Evolutionary conservation across 2,797 vertebrate genomes (phyloP), one percentile per base, ranked within the genome.

Genomic region (Leptoclinus maculatus): DNA sequence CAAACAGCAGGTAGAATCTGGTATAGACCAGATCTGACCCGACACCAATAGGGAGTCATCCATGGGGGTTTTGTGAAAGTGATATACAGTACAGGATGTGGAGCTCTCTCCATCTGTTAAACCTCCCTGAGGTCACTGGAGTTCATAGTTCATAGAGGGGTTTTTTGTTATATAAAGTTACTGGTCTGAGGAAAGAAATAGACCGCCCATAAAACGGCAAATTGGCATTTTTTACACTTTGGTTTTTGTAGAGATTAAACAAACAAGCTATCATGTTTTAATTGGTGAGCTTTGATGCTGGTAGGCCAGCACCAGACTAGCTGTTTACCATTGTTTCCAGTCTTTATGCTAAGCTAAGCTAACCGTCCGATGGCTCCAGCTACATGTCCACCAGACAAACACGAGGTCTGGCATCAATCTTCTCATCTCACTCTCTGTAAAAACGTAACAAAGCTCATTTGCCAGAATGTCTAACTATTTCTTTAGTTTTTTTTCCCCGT

Each of bases 331-430:
- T 45, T 29, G 16, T 64, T 66, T 75, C 14, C 17, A 41, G 25
- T 53, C 29, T 49, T 34, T 38, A 34, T 27, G 57, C 38, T 62
- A 47, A 71, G 57, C 36, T 76, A 43, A 71, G 47, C 14, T 21
- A 59, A 58, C 17, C 0, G 2, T 54, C 36, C 66, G 39, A 59
- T 64, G 45, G 38, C 29, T 39, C 27, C 51, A 36, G 25, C 10
- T 34, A 7, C 12, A 25, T 29, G 43, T 57, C 51, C 16, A 36
- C 23, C 29, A 10, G 17, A 45, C 45, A 54, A 14, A 71, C 63
- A 49, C 11, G 19, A 49, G 17, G 29, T 29, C 29, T 12, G 6
- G 13, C 12, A 67, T 65, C 32, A n/a, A 59, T 62, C 29, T 54
- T 59, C 38, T 64, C 5, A 10, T 63, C 45, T 60, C 56, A 53